These are phyloP conservation scores for Pogona vitticeps DNA, from an alignment of 2,113 vertebrate genomes.

Conservation along the genomic window DNA sequence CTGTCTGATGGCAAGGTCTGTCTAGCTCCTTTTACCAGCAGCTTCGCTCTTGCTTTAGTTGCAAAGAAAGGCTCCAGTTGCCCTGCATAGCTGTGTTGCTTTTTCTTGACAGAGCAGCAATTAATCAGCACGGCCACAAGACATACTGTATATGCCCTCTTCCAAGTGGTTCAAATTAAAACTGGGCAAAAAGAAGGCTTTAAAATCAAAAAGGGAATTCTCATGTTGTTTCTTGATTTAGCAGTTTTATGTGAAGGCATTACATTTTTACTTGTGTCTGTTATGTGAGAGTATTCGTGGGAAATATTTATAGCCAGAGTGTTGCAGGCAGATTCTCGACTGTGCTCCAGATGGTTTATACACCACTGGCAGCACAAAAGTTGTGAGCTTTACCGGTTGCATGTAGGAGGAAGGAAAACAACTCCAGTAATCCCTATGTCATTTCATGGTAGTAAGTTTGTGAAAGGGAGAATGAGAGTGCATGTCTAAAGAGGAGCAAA, in stretches of 20 bases:
- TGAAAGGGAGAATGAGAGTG: not conserved
- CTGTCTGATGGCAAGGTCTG: too few relatives aligned
- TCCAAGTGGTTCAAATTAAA: slow-evolving; percentile 9
- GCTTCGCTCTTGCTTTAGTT: not conserved
- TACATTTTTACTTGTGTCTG: not conserved
- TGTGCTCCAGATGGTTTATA: not conserved
- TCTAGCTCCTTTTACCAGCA: not conserved
- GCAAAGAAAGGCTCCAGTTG: not conserved
- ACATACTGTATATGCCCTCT: not conserved
- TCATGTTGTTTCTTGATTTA: slow-evolving; percentile 10
- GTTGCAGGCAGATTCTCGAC: not conserved
- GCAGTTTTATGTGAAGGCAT: not conserved
- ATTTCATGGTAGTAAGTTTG: not conserved
- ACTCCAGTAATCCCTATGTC: rapidly evolving
- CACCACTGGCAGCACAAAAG: not conserved
- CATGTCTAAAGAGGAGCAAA: not conserved
- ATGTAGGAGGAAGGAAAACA: not conserved
- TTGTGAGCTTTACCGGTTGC: rapidly evolving
- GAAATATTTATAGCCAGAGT: not conserved
- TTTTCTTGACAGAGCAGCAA: not conserved
- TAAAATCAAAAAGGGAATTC: not conserved
- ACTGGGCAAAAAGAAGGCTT: not conserved
- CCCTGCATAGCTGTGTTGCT: not conserved
- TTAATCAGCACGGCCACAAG: not conserved
- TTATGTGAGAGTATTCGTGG: slow-evolving; percentile 10